Evolutionary conservation across 2,888 invertebrate species (phyloP).

Genomic region (Pilophorus perplexus): DNA sequence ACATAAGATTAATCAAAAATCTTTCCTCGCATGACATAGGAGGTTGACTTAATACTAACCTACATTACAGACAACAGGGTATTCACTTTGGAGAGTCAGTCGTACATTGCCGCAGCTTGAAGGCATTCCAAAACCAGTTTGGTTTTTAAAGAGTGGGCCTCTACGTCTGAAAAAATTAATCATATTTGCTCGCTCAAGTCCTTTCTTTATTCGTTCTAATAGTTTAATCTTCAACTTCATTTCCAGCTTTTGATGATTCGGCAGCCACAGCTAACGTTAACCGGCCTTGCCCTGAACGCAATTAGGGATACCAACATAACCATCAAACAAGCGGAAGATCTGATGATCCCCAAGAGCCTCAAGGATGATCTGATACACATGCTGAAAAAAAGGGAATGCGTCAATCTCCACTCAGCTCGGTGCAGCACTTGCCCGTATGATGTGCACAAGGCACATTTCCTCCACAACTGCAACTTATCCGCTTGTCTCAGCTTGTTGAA

Average conservation of each 20-base stretch:
- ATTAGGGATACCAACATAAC: background rate
- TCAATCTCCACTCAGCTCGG: background rate
- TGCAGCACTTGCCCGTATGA: constrained; percentile 24
- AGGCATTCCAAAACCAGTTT: no score
- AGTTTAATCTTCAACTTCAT: no score
- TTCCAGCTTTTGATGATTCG: constrained; percentile 18
- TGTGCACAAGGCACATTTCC: constrained; percentile 21
- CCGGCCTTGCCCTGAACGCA: constrained; percentile 3
- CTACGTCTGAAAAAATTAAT: no score
- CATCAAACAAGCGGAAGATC: constrained; percentile 12
- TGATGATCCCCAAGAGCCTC: constrained; percentile 1
- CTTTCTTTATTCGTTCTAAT: no score
- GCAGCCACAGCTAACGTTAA: constrained; percentile 11
- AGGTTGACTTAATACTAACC: no score
- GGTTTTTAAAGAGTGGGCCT: no score
- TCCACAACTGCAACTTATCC: constrained; percentile 18
- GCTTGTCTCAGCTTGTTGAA: constrained; percentile 19
- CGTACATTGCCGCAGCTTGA: no score
- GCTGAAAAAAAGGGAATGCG: constrained; percentile 19
- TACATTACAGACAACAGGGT: no score
- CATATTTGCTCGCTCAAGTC: no score
- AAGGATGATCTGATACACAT: constrained; percentile 29
- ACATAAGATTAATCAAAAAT: no score
- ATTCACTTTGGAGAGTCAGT: no score
- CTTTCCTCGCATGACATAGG: no score